Conservation (phyloP, 2,888 invertebrate species). For the Polylopha cassiicola region DNA sequence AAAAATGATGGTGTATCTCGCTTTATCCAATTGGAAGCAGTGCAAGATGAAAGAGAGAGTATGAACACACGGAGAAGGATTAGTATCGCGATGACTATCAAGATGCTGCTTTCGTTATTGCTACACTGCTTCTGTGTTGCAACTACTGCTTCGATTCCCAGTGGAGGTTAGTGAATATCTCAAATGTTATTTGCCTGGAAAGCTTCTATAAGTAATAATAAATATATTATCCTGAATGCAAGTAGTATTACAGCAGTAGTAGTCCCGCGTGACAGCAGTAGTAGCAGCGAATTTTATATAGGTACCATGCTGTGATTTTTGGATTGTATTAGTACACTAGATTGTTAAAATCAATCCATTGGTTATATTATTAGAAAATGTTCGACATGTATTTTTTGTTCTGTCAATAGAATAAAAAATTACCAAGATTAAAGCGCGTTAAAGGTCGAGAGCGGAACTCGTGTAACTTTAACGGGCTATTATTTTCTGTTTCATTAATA, state of each 20-base stretch:
- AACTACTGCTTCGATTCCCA: slow-evolving; percentile 60
- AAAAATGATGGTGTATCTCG: slow-evolving; percentile 13
- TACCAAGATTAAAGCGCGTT: too few species aligned
- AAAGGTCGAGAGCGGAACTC: too few species aligned
- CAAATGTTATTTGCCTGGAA: slow-evolving; percentile 16
- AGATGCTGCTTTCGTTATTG: slow-evolving; percentile 59
- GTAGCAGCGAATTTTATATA: slow-evolving; percentile 27
- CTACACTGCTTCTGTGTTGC: slow-evolving; percentile 64
- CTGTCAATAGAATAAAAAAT: too few species aligned
- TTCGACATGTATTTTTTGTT: too few species aligned
- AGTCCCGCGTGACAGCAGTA: slow-evolving; percentile 21
- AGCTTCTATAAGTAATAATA: slow-evolving; percentile 22
- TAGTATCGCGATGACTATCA: slow-evolving; percentile 44
- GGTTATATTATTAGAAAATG: too few species aligned
- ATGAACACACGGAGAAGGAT: slow-evolving; percentile 25
- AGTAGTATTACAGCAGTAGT: slow-evolving; percentile 8
- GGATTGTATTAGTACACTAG: too few species aligned
- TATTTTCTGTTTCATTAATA: too few species aligned
- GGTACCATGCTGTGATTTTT: too few species aligned
- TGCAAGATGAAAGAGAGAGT: slow-evolving; percentile 28
- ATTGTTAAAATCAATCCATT: too few species aligned
- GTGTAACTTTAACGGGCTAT: too few species aligned
- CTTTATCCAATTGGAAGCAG: slow-evolving; percentile 29
- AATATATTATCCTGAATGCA: slow-evolving; percentile 26
- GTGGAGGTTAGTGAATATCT: slow-evolving; percentile 51